Base-by-base conservation (phyloP, 2,888 invertebrate species). In the Rhorus exstirpatorius region DNA sequence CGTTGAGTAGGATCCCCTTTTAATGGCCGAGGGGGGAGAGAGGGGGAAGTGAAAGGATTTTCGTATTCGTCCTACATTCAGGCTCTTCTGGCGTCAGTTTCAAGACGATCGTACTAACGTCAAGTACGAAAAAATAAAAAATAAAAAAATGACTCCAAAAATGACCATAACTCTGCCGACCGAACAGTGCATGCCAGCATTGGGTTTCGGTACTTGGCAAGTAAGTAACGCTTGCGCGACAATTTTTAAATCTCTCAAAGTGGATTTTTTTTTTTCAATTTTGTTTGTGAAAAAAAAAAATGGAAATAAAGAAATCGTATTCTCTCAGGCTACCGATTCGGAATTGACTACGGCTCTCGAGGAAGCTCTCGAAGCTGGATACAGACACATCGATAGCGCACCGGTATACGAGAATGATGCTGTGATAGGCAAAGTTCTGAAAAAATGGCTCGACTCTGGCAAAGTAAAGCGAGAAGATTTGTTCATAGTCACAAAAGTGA, bases 381-480 rank as follows among this genome's bases (percentile, higher is more conserved):
- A 97, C 91, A 95, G 97, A 2, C 97, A 97, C 89, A 96, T 98
- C 83, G 97, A 98, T 92, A 95, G 97, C 0, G 97, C 97, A 0
- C 94, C 95, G 4, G 96, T 95, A 4, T 97, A 98, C 89, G 94
- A 95, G 85, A 97, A 97, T 89, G 97, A 98, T 90, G 94, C 94
- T 1, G 94, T 94, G 0, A 95, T 98, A 85, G 97, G 97, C 0
- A 94, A 95, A 51, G 96, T 96, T 0, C 93, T 98, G 0, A 94
- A 95, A 84, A 94, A 95, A 79, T 96, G 97, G 96, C 92, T 97
- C 41, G 94, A 95, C 58, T 94, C 94, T 3, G 96, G 96, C 71
- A 95, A 95, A 89, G 89, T 95, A 0, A 96, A 94, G 87, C 95
- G 98, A 85, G 96, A 97, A 86, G 97, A 98, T 61, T 93, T 98